phyloP scores from a whole-genome alignment of 2,113 vertebrate genomes.

The Spermophilus dauricus region DNA sequence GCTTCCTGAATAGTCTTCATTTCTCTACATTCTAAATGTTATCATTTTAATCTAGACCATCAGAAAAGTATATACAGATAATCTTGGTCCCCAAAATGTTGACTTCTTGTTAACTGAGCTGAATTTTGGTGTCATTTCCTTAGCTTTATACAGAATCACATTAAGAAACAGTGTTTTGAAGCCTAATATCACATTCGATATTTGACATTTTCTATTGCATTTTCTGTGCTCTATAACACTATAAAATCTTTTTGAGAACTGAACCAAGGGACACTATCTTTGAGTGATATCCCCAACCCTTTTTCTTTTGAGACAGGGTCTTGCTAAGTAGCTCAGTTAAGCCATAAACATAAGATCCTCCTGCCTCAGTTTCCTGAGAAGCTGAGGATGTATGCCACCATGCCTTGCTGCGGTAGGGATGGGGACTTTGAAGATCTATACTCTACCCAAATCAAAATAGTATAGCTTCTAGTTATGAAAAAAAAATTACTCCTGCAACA shows the following conservation, averaged over 20 bases:
- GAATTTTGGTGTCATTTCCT: neutral
- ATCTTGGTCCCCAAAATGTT: neutral
- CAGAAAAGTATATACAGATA: neutral
- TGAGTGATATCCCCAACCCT: too few relatives aligned
- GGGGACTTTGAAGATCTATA: neutral
- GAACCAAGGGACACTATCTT: too few relatives aligned
- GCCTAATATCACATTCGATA: neutral
- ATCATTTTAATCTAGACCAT: conserved; percentile 25
- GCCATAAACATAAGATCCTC: too few relatives aligned
- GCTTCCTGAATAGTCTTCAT: neutral
- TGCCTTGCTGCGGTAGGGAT: too few relatives aligned
- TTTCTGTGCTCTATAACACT: neutral
- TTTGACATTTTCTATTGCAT: neutral
- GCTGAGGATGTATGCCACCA: too few relatives aligned
- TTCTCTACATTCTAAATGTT: neutral
- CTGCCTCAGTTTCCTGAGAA: too few relatives aligned
- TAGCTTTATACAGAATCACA: conserved; percentile 5
- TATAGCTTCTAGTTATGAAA: neutral
- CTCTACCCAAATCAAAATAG: neutral
- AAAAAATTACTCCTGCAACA: neutral
- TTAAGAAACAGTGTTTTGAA: neutral
- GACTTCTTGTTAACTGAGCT: neutral
- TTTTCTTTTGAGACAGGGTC: too few relatives aligned
- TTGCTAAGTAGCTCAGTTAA: too few relatives aligned
- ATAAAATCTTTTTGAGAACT: too few relatives aligned